Conservation (phyloP, 2,888 invertebrate species). For the Phyllotreta striolata region DNA sequence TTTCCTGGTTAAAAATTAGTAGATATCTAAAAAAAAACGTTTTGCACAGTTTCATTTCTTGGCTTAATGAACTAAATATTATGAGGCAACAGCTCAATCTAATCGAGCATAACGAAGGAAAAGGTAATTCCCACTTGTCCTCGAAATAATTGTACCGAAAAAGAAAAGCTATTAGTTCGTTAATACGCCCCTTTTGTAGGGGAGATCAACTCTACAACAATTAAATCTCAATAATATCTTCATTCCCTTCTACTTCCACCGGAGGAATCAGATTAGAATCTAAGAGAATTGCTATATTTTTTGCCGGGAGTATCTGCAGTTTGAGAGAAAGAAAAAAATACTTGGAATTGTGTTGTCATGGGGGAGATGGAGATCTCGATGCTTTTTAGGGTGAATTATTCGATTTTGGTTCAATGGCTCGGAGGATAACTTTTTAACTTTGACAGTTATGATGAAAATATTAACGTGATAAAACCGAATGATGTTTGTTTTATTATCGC, state of each 20-base stretch:
- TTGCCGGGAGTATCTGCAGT: constrained; percentile 11
- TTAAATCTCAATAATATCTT: constrained; percentile 31
- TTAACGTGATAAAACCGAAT: not conserved
- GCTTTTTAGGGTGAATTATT: constrained; percentile 11
- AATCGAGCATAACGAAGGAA: not conserved
- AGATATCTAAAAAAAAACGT: too few species aligned
- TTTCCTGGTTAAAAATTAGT: too few species aligned
- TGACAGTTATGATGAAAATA: constrained; percentile 19
- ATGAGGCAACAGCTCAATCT: too few species aligned
- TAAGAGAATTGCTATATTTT: constrained; percentile 20
- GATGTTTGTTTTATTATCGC: not conserved
- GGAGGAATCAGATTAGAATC: constrained; percentile 16
- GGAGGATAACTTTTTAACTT: constrained; percentile 11
- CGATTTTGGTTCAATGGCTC: constrained; percentile 13
- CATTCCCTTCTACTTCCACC: constrained; percentile 6
- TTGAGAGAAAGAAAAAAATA: constrained; percentile 17
- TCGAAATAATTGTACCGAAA: constrained; percentile 22
- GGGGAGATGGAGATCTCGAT: constrained; percentile 19
- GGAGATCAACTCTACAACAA: constrained; percentile 21
- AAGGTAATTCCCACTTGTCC: constrained; percentile 16
- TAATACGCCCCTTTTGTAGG: constrained; percentile 23
- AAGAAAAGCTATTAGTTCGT: constrained; percentile 25
- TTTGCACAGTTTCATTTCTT: too few species aligned
- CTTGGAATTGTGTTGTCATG: constrained; percentile 11
- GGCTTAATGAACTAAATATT: too few species aligned